Conservation (phyloP, 2,113 vertebrate genomes). For the Odobenus rosmarus region DNA sequence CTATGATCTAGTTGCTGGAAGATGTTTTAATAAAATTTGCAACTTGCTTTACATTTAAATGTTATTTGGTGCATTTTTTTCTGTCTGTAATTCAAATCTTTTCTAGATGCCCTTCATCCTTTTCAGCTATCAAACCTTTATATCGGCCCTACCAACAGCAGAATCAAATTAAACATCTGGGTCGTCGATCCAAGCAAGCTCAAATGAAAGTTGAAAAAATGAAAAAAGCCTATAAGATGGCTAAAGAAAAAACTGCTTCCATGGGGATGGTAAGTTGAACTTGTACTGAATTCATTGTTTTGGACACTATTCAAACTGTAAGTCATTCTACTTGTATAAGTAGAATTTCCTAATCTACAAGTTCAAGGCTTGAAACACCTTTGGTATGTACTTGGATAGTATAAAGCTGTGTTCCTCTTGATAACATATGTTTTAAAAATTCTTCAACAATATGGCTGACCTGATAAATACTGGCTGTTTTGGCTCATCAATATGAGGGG, state of each 20-base stretch:
- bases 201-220: slow-evolving; percentile 64
- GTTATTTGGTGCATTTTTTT: slow-evolving; percentile 45
- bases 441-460: slow-evolving; percentile 43
- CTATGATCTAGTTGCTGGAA: slow-evolving; percentile 16
- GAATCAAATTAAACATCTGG: slow-evolving; percentile 28
- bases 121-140: neutral
- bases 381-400: neutral
- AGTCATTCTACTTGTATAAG: slow-evolving; percentile 32
- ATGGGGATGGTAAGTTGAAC: slow-evolving; percentile 50
- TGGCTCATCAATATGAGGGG: neutral
- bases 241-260: slow-evolving; percentile 11
- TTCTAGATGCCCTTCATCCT: slow-evolving; percentile 23
- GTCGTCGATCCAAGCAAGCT: slow-evolving; percentile 53
- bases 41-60: slow-evolving; percentile 57
- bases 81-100: slow-evolving; percentile 39
- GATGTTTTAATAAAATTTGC: slow-evolving; percentile 17
- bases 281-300: slow-evolving; percentile 55
- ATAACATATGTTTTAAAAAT: slow-evolving; percentile 12
- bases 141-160: neutral
- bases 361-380: slow-evolving; percentile 34
- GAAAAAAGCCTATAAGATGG: slow-evolving; percentile 46
- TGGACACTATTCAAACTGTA: slow-evolving; percentile 51
- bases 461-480: slow-evolving; percentile 53
- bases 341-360: slow-evolving; percentile 44
- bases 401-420: slow-evolving; percentile 41